Evolutionary conservation across 2,888 invertebrate species (phyloP).

Genomic region (Argyra leucocephala): DNA sequence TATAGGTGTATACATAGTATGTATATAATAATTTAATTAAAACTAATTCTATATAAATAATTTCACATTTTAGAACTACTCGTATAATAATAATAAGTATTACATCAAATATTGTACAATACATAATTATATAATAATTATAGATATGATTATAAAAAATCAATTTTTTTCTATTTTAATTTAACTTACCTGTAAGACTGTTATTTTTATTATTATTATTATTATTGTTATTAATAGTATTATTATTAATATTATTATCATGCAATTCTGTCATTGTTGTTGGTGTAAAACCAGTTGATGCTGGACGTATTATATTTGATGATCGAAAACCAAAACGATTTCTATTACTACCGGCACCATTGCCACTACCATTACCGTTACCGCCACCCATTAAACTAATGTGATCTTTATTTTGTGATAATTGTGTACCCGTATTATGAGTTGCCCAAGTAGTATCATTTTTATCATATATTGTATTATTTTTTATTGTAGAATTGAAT

Average conservation of each 20-base stretch:
- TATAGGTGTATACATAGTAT: too few relatives aligned
- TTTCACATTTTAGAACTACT: too few relatives aligned
- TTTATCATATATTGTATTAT: slow-evolving; percentile 21
- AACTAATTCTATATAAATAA: too few relatives aligned
- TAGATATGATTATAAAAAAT: too few relatives aligned
- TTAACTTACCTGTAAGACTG: slow-evolving; percentile 21
- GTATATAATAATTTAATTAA: too few relatives aligned
- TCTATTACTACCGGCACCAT: slow-evolving; percentile 45
- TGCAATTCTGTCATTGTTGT: slow-evolving; percentile 56
- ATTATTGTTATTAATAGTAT: slow-evolving; percentile 28
- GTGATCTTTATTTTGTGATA: slow-evolving; percentile 17
- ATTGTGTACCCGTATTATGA: slow-evolving; percentile 41
- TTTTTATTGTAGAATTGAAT: background rate
- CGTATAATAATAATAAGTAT: too few relatives aligned
- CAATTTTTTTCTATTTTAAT: too few relatives aligned
- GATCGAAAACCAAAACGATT: slow-evolving; percentile 73
- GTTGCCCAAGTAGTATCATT: slow-evolving; percentile 15
- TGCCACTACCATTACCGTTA: slow-evolving; percentile 1
- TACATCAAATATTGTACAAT: too few relatives aligned
- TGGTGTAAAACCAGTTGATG: slow-evolving; percentile 52
- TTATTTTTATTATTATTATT: slow-evolving; percentile 23
- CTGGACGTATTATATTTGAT: slow-evolving; percentile 41
- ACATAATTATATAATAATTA: too few relatives aligned
- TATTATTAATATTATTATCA: slow-evolving; percentile 46
- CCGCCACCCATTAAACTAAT: slow-evolving; percentile 11